Percentiles rank a stretch among this genome's conserved stretches.
Evolutionary conservation across 2,113 vertebrate genomes (phyloP).

Genomic region (Xiphophorus couchianus): DNA sequence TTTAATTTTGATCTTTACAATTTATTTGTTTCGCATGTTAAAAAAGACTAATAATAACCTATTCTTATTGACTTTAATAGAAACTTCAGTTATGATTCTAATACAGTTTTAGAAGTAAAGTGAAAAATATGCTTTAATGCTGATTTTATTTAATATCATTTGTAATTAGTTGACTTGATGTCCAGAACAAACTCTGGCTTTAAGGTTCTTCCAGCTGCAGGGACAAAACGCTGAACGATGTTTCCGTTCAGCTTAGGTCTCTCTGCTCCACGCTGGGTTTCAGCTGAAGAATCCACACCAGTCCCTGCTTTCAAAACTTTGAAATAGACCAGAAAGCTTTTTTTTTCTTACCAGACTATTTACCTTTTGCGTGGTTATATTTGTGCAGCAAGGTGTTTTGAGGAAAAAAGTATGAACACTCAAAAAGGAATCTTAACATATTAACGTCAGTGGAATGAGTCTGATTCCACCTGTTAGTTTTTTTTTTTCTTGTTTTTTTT

Average conservation of each 20-base stretch:
- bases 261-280: too few relatives aligned
- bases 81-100: background rate
- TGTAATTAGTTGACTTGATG: constrained; percentile 7
- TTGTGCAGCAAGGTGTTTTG: background rate
- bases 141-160: background rate
- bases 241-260: background rate
- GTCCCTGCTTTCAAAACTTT: background rate
- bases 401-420: constrained; percentile 1
- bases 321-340: background rate
- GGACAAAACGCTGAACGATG: background rate
- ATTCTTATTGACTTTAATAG: background rate
- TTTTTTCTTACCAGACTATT: background rate
- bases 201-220: background rate
- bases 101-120: background rate
- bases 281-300: background rate
- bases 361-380: background rate
- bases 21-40: background rate
- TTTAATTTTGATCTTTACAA: constrained; percentile 4
- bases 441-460: constrained; percentile 1
- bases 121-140: too few relatives aligned
- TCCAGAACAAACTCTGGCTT: constrained; percentile 24
- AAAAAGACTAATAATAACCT: background rate
- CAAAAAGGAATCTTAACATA: constrained; percentile 9
- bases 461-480: constrained; percentile 19
- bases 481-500: background rate